Evolutionary conservation across 2,113 vertebrate genomes (phyloP).

Genomic region (Petroica traversi): DNA sequence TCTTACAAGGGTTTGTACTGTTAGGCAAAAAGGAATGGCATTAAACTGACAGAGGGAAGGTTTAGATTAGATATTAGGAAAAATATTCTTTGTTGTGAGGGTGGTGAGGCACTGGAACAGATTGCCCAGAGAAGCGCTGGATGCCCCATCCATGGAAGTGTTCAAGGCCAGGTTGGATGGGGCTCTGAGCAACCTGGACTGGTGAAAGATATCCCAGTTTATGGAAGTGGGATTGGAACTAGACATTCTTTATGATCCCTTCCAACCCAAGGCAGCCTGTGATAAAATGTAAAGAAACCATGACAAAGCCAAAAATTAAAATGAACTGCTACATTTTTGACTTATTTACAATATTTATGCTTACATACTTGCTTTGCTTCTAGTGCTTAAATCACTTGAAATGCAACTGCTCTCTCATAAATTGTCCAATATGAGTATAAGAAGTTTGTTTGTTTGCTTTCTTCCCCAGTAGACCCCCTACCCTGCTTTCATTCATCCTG

Average conservation of each 20-base stretch:
- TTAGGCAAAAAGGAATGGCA: neutral
- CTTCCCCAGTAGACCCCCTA: neutral
- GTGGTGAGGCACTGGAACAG: neutral
- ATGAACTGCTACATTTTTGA: neutral
- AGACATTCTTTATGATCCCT: neutral
- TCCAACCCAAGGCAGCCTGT: neutral
- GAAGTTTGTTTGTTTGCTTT: neutral
- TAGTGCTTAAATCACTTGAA: neutral
- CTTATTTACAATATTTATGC: neutral
- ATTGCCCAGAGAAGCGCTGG: neutral
- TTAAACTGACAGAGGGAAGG: neutral
- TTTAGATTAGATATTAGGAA: neutral
- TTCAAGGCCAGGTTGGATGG: neutral
- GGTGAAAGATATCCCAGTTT: neutral
- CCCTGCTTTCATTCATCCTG: neutral
- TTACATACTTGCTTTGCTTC: neutral
- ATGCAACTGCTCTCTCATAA: neutral
- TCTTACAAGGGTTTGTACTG: neutral
- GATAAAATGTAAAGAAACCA: neutral
- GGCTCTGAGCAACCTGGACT: neutral
- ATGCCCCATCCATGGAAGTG: neutral
- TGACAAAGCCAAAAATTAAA: neutral
- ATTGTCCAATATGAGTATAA: neutral
- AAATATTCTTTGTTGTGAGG: neutral
- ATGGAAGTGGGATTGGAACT: neutral